Evolutionary conservation across 1,140 invertebrate species (phyloP), one percentile per base, ranked within the genome.

Genomic region (Amphibalanus amphitrite): DNA sequence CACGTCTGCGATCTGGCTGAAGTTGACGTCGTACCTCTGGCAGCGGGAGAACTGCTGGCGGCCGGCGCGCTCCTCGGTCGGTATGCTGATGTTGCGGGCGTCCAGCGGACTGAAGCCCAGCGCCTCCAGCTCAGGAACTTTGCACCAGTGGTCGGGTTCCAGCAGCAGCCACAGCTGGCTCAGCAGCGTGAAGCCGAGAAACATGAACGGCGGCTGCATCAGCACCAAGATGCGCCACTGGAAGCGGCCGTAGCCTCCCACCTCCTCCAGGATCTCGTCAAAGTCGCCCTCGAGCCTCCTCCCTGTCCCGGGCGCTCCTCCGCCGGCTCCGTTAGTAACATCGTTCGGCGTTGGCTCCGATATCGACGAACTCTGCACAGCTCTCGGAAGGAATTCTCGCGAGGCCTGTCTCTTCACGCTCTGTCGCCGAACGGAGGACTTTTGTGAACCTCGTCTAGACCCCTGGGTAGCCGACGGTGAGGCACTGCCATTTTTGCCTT

Each of bases 161-260:
- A 91, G 80, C 0, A 89, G 90, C 78, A 92, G 88, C 78, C 92
- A 93, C 67, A 93, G 90, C 80, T 92, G 90, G 0, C 88, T 86
- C 79, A 93, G 93, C 79, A 92, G 91, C 0, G 92, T 70, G 30
- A 72, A 72, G 47, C 40, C 71, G 1, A 74, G 28, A 29, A 72
- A 65, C 13, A 69, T 28, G 59, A 38, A 38, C 38, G 38, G 38
- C 6, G 38, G 38, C 38, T 38, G 38, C 17, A 38, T 8, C 38
- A 38, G 38, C 38, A 79, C 75, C 75, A 86, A 82, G 4, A 87
- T 75, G 4, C 85, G 75, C 69, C 82, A 80, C 76, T 88, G 86
- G 77, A 84, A 87, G 30, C 77, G 77, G 3, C 84, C 84, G 74
- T 86, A 87, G 76, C 85, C 84, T 0, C 86, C 86, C 29, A 84